Percentiles rank a stretch among this genome's conserved stretches.
Conservation (phyloP, 1,140 invertebrate species). For the Drosophila pseudoobscura region DNA sequence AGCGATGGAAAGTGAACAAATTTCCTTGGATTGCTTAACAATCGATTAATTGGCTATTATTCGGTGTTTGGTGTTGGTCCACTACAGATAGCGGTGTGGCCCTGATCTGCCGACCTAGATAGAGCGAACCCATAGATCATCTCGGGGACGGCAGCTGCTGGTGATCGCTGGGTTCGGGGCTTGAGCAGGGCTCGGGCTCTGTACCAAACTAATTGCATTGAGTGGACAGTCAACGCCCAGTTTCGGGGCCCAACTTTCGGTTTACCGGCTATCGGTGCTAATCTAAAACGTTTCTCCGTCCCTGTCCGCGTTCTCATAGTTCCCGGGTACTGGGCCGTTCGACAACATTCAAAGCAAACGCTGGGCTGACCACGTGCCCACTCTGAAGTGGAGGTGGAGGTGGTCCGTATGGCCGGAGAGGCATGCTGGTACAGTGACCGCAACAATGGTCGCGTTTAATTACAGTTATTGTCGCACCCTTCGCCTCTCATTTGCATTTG, state of each 20-base stretch:
- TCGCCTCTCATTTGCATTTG: slow-evolving; percentile 72
- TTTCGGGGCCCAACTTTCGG: slow-evolving; percentile 12
- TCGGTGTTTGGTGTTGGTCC: slow-evolving; percentile 17
- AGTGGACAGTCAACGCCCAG: slow-evolving; percentile 68
- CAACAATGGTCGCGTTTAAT: slow-evolving; percentile 79
- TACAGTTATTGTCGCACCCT: slow-evolving; percentile 78
- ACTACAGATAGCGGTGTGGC: slow-evolving; percentile 10
- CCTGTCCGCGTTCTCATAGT: slow-evolving; percentile 14
- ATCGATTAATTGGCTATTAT: slow-evolving; percentile 50
- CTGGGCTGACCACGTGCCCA: slow-evolving; percentile 17
- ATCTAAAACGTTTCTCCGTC: slow-evolving; percentile 68
- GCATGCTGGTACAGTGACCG: slow-evolving; percentile 69
- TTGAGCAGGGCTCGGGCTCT: background rate
- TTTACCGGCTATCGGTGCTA: slow-evolving; percentile 46
- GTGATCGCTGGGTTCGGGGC: slow-evolving; percentile 1
- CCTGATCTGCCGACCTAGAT: slow-evolving; percentile 7
- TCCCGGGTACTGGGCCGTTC: slow-evolving; percentile 38
- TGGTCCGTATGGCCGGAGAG: slow-evolving; percentile 13
- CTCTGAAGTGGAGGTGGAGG: slow-evolving; percentile 17
- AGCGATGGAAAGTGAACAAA: background rate
- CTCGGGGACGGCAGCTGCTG: slow-evolving; percentile 47
- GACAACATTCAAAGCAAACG: slow-evolving; percentile 54
- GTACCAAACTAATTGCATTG: slow-evolving; percentile 64
- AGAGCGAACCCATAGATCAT: slow-evolving; percentile 38
- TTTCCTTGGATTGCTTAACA: slow-evolving; percentile 21